phyloP scores from a whole-genome alignment of 2,113 vertebrate genomes.

The Apteryx mantelli region DNA sequence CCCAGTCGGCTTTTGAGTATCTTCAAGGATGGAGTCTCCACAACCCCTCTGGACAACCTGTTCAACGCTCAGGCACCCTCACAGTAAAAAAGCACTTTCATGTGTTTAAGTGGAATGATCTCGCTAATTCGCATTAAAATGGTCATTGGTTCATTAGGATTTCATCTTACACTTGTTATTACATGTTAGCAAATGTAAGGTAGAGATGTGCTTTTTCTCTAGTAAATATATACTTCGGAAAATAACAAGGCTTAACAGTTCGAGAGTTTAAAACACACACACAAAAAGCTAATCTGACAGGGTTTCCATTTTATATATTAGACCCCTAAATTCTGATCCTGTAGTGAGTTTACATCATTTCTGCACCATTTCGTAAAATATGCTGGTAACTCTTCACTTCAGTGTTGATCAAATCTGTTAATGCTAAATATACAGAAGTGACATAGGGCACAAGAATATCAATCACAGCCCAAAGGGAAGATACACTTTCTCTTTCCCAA shows the following conservation, averaged over 20 bases:
- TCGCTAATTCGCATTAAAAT: background rate
- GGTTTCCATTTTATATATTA: background rate
- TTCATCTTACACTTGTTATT: background rate
- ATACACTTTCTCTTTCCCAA: background rate
- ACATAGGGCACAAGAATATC: background rate
- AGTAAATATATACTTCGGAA: background rate
- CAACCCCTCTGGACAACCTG: too few species aligned
- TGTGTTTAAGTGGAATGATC: too few species aligned
- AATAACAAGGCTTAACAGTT: background rate
- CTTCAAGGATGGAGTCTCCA: too few species aligned
- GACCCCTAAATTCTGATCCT: background rate
- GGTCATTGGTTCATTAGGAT: background rate
- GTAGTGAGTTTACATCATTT: background rate
- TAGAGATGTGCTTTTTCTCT: background rate
- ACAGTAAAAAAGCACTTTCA: too few species aligned
- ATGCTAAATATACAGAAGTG: background rate
- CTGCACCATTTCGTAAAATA: background rate
- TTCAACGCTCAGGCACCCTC: too few species aligned
- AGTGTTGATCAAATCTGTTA: background rate
- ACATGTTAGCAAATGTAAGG: background rate
- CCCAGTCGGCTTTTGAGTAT: too few species aligned
- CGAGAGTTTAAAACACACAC: background rate
- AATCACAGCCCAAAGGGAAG: background rate
- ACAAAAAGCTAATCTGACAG: background rate
- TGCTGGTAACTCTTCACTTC: background rate